A percentile compares a stretch with the other conserved stretches of the same genome.
Conservation (phyloP, 23 tunicate genomes). For the Ascidia mentula region DNA sequence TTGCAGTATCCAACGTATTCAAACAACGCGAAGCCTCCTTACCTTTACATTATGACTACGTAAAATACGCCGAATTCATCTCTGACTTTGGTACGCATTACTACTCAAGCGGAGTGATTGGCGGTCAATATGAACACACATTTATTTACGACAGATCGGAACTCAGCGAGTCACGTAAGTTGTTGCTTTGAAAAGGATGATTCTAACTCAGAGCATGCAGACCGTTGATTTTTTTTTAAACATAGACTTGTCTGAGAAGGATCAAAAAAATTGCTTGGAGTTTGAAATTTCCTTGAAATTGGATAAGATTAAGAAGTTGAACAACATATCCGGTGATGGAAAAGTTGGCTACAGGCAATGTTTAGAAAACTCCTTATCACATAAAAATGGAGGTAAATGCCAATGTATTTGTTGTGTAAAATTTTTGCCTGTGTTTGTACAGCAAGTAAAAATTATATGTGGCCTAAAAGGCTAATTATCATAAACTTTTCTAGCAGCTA, state of each 20-base stretch:
- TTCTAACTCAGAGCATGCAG: background rate
- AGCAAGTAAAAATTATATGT: too few species aligned
- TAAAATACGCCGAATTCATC: background rate
- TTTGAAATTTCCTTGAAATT: background rate
- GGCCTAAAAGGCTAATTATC: too few species aligned
- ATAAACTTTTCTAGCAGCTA: too few species aligned
- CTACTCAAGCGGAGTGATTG: constrained; percentile 13
- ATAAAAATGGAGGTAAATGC: constrained; percentile 3
- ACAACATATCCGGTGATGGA: background rate
- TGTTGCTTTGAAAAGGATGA: background rate
- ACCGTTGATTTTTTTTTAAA: background rate
- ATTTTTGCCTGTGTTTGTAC: too few species aligned
- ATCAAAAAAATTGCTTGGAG: background rate
- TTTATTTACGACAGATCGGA: background rate
- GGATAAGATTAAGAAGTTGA: too few species aligned
- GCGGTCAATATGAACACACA: constrained; percentile 1
- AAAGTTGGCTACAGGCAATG: background rate
- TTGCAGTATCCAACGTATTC: background rate
- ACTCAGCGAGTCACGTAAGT: background rate
- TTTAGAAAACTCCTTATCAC: background rate
- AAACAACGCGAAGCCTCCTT: background rate
- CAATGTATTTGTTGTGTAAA: too few species aligned
- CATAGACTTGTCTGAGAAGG: background rate
- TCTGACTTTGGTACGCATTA: constrained; percentile 22
- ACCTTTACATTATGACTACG: constrained; percentile 19